Evolutionary conservation across 92 coral and sea anemone genomes (phyloP).

Genomic region (Phenganax stokvisi): DNA sequence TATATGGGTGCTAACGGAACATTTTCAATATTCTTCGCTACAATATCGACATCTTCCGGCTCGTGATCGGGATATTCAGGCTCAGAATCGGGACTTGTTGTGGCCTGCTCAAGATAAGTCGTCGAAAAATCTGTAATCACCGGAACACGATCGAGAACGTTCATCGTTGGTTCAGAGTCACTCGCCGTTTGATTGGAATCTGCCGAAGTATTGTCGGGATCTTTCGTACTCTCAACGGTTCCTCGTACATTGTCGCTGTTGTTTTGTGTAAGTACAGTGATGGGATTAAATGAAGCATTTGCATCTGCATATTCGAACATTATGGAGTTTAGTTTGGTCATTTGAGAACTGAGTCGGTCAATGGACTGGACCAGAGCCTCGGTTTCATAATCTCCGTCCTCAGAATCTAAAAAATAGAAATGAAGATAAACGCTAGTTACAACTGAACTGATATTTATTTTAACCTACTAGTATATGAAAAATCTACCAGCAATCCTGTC

Average conservation of each 20-base stretch:
- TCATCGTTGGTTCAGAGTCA: too few species aligned
- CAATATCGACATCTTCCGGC: too few species aligned
- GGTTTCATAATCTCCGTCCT: neutral
- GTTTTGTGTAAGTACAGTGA: constrained; percentile 8
- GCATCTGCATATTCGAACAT: neutral
- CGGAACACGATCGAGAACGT: too few species aligned
- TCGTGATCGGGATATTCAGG: too few species aligned
- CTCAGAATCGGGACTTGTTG: too few species aligned
- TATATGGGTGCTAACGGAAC: neutral
- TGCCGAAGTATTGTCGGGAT: neutral
- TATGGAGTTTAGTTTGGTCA: constrained; percentile 18
- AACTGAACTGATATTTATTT: neutral
- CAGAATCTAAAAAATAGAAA: constrained; percentile 17
- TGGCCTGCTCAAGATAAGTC: too few species aligned
- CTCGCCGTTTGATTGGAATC: neutral
- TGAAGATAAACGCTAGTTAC: neutral
- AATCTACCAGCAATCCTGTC: constrained; percentile 20
- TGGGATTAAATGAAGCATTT: neutral
- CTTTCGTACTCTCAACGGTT: neutral
- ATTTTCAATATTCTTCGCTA: too few species aligned
- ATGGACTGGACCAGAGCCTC: constrained; percentile 31
- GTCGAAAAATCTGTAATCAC: too few species aligned
- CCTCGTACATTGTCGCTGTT: neutral
- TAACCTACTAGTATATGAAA: neutral
- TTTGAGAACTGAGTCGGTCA: constrained; percentile 28